phyloP scores from a whole-genome alignment of 2,888 invertebrate species.

The Ceratothoa steindachneri region DNA sequence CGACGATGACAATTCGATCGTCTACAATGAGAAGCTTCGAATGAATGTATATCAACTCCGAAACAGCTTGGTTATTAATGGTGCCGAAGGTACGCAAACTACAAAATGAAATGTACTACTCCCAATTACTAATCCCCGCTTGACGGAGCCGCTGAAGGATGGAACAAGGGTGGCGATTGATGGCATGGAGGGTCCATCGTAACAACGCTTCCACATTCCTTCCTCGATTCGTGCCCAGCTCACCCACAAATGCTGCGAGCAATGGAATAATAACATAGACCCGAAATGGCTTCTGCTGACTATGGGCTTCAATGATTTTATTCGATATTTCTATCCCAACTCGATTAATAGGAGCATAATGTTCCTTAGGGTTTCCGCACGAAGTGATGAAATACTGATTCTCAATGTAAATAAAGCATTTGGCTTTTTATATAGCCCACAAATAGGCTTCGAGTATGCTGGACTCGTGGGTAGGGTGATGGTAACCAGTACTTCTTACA shows the following conservation, averaged over 20 bases:
- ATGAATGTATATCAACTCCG: slow-evolving; percentile 24
- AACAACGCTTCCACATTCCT: slow-evolving; percentile 80
- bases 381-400: slow-evolving; percentile 21
- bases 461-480: slow-evolving; percentile 18
- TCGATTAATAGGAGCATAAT: slow-evolving; percentile 8
- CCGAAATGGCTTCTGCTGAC: slow-evolving; percentile 67
- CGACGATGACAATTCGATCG: slow-evolving; percentile 18
- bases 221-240: slow-evolving; percentile 82
- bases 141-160: slow-evolving; percentile 13
- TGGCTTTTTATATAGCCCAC: slow-evolving; percentile 22
- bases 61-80: slow-evolving; percentile 1
- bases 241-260: slow-evolving; percentile 90
- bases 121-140: slow-evolving; percentile 16
- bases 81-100: slow-evolving; percentile 15
- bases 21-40: slow-evolving; percentile 21
- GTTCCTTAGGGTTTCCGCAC: neutral
- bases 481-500: slow-evolving; percentile 23
- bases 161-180: slow-evolving; percentile 19
- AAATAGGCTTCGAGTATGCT: slow-evolving; percentile 16
- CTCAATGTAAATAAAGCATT: slow-evolving; percentile 18
- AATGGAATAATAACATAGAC: slow-evolving; percentile 88
- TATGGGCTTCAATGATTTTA: slow-evolving; percentile 18
- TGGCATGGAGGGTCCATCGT: neutral
- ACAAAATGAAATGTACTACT: slow-evolving; percentile 9
- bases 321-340: slow-evolving; percentile 8